Evolutionary conservation across 2,888 invertebrate genomes (phyloP).

Genomic region (Scaptodrosophila latifasciaeformis): DNA sequence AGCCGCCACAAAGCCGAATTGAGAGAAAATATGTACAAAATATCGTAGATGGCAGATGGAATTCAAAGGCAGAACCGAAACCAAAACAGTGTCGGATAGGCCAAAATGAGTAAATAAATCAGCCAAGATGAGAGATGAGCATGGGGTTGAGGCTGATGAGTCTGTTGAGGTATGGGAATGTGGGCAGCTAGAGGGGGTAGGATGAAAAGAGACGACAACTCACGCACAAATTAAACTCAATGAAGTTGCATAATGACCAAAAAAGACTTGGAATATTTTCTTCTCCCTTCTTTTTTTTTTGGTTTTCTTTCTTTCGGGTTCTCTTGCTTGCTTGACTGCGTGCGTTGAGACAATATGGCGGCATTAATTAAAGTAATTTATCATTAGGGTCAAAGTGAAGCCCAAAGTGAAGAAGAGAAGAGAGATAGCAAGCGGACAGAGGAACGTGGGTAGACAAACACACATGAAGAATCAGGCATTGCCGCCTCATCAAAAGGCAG

Average conservation of each 20-base stretch:
- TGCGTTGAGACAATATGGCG: constrained; percentile 63
- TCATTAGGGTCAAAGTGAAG: constrained; percentile 66
- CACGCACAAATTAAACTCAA: constrained; percentile 63
- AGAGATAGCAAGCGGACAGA: neutral
- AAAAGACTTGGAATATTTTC: constrained; percentile 20
- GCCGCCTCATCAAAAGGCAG: no score
- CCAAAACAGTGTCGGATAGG: neutral
- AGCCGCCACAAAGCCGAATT: constrained; percentile 3
- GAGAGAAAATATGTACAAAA: constrained; percentile 33
- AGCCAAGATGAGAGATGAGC: neutral
- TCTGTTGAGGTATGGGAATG: no score
- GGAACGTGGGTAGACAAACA: constrained; percentile 39
- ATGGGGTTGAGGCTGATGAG: no score
- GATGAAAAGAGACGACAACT: neutral
- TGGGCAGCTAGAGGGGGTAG: neutral
- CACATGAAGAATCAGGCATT: no score
- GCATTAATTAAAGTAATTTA: constrained; percentile 73
- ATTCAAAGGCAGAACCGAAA: no score
- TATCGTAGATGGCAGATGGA: no score
- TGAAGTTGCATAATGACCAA: constrained; percentile 62
- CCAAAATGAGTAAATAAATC: constrained; percentile 23
- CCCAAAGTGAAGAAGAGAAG: constrained; percentile 8
- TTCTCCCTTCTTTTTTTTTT: constrained; percentile 14
- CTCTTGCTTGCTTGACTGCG: constrained; percentile 1
- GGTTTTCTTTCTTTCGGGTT: neutral